A percentile compares a stretch with the other conserved stretches of the same genome.
phyloP scores from a whole-genome alignment of 1,140 invertebrate species.

The Trichonephila clavata region DNA sequence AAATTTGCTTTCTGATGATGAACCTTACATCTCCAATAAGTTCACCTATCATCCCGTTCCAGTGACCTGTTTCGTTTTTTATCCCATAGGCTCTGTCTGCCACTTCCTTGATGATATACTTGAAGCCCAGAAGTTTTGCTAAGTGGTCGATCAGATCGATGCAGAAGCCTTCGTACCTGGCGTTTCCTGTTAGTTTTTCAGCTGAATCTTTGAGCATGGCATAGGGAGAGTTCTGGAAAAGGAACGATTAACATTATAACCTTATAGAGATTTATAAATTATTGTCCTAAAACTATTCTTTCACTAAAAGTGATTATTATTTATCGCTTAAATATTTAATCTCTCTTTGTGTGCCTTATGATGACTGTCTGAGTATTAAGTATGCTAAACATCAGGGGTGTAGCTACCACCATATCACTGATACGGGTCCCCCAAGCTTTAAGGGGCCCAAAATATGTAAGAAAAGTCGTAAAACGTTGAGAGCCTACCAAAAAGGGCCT shows the following conservation, averaged over 20 bases:
- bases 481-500: too few relatives aligned
- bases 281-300: background rate
- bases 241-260: background rate
- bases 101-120: conserved; percentile 78
- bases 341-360: too few relatives aligned
- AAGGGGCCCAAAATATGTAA: too few relatives aligned
- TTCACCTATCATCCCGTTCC: conserved; percentile 79
- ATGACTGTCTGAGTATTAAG: too few relatives aligned
- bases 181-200: conserved; percentile 85
- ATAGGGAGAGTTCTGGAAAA: conserved; percentile 82
- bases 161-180: conserved; percentile 89
- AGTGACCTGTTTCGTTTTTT: conserved; percentile 77
- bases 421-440: too few relatives aligned
- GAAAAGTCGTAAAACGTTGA: too few relatives aligned
- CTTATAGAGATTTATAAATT: background rate
- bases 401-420: too few relatives aligned
- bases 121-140: conserved; percentile 77
- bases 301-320: too few relatives aligned
- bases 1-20: too few relatives aligned
- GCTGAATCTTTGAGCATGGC: conserved; percentile 79
- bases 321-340: too few relatives aligned
- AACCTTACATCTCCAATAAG: conserved; percentile 82
- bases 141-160: conserved; percentile 86
- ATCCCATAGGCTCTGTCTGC: conserved; percentile 75
- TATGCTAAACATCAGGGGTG: too few relatives aligned